Percentiles rank a stretch among this genome's conserved stretches.
Evolutionary conservation across 2,113 vertebrate genomes (phyloP).

Genomic region (Anarhynchus alexandrinus): DNA sequence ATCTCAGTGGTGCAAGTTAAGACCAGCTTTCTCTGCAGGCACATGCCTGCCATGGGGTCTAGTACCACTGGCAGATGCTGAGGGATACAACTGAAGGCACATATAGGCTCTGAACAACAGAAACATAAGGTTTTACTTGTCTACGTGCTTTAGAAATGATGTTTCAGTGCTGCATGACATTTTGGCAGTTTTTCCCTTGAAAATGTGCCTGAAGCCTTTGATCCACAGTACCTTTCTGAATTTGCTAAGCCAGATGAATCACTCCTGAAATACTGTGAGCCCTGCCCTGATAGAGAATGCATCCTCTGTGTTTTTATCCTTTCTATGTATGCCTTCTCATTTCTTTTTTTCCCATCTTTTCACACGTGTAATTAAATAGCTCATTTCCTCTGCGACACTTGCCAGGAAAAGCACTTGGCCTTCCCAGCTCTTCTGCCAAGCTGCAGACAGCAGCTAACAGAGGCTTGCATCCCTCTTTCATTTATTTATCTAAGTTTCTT

Average conservation of each 20-base stretch:
- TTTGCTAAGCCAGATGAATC: background rate
- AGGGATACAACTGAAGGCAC: background rate
- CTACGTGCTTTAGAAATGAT: background rate
- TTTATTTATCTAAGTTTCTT: background rate
- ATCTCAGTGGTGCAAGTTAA: background rate
- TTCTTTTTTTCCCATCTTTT: background rate
- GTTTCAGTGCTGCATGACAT: background rate
- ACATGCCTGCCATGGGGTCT: accelerated
- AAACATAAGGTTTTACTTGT: background rate
- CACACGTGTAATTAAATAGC: background rate
- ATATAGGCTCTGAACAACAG: background rate
- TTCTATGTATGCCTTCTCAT: background rate
- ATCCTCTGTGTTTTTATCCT: background rate
- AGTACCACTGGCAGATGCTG: background rate
- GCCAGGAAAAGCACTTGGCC: background rate
- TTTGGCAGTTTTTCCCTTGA: background rate
- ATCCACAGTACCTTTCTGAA: background rate
- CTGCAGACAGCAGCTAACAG: background rate
- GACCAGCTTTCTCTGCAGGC: background rate
- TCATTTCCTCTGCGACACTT: background rate
- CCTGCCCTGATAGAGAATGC: background rate
- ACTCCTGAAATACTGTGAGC: background rate
- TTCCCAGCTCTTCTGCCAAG: background rate
- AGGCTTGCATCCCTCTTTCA: background rate
- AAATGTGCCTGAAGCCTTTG: background rate